Conservation (phyloP, 1,140 invertebrate species). For the Cydia strobilella region DNA sequence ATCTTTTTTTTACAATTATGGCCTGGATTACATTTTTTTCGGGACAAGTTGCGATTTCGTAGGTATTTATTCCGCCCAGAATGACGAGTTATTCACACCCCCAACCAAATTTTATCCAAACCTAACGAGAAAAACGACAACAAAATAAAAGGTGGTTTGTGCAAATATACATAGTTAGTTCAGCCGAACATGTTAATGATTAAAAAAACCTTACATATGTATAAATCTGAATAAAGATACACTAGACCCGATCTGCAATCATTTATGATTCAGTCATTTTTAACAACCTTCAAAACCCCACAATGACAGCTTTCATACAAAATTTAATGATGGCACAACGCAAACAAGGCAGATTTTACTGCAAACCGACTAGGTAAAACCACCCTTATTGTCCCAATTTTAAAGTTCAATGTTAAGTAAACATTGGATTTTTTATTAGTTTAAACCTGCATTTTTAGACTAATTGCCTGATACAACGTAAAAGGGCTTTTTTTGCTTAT, state of each 20-base stretch:
- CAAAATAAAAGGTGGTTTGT: no score
- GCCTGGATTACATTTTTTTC: no score
- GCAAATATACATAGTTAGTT: no score
- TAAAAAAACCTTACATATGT: neutral
- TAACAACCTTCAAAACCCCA: constrained; percentile 6
- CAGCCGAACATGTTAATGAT: no score
- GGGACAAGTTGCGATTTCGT: no score
- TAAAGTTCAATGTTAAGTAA: neutral
- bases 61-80: no score
- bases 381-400: neutral
- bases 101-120: no score
- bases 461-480: constrained; percentile 18
- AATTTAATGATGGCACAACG: neutral
- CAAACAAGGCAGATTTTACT: constrained; percentile 9
- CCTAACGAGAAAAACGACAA: no score
- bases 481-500: neutral
- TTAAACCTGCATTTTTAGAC: neutral
- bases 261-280: neutral
- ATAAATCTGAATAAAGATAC: neutral
- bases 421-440: neutral
- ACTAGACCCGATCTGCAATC: neutral
- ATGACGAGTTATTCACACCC: no score
- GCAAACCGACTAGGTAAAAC: neutral
- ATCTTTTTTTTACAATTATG: no score
- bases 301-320: constrained; percentile 28